phyloP scores from a whole-genome alignment of 2,888 invertebrate species.

The Lucinisca nassula region DNA sequence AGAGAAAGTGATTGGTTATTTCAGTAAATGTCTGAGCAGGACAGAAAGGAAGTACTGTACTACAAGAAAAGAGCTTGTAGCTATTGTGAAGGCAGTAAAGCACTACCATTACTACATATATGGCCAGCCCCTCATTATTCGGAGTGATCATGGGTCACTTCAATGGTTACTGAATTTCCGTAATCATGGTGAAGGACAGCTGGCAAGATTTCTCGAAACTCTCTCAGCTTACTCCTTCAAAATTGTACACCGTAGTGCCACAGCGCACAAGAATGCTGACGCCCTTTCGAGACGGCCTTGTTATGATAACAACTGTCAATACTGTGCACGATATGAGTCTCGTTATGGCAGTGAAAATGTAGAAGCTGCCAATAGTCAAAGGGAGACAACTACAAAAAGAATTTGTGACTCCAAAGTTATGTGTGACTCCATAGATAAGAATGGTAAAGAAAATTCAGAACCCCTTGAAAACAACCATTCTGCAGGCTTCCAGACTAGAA shows the following conservation, averaged over 20 bases:
- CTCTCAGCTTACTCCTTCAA: constrained; percentile 52
- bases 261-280: constrained; percentile 43
- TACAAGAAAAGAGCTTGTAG: constrained; percentile 61
- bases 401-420: no score
- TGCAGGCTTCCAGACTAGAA: no score
- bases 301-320: no score
- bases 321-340: no score
- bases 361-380: no score
- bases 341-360: no score
- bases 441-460: no score
- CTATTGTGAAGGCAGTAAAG: constrained; percentile 65
- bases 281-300: constrained; percentile 32
- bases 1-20: constrained; percentile 69
- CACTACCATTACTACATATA: constrained; percentile 68
- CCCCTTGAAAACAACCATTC: no score
- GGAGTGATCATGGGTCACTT: constrained; percentile 68
- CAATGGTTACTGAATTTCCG: constrained; percentile 58
- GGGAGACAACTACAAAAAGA: no score
- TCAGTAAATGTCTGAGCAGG: constrained; percentile 42
- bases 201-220: constrained; percentile 50
- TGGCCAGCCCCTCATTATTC: constrained; percentile 49
- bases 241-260: constrained; percentile 50
- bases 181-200: constrained; percentile 53
- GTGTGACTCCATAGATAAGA: no score
- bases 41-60: constrained; percentile 61